These are phyloP conservation scores for Enteromius mattozi DNA, from an alignment of 2,797 vertebrate species.

Conservation along the genomic window DNA sequence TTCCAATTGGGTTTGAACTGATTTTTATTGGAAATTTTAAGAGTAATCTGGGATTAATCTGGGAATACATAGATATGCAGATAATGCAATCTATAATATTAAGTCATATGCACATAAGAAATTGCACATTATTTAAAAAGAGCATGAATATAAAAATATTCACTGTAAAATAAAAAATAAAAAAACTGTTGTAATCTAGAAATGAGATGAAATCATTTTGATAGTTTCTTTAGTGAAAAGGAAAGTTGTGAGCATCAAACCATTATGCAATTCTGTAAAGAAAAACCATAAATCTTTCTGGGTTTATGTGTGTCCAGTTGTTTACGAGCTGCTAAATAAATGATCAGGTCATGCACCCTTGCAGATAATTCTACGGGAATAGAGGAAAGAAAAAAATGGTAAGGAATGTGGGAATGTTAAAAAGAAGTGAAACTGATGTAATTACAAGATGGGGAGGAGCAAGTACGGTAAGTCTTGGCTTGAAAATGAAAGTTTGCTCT, in stretches of 20 bases:
- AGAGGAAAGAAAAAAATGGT: background rate
- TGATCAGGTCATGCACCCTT: background rate
- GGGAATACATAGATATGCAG: background rate
- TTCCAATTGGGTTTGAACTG: background rate
- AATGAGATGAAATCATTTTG: background rate
- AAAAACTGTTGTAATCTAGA: background rate
- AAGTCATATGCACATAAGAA: background rate
- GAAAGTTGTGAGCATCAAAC: background rate
- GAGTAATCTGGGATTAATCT: background rate
- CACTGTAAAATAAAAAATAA: background rate
- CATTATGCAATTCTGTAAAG: background rate
- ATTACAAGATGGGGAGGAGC: slow-evolving; percentile 32
- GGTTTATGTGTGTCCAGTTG: background rate
- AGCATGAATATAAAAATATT: background rate
- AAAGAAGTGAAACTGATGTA: background rate
- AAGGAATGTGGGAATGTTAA: slow-evolving; percentile 2
- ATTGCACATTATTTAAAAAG: background rate
- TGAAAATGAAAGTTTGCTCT: background rate
- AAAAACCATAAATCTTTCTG: background rate
- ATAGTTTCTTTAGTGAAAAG: background rate
- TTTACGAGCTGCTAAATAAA: background rate
- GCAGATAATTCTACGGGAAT: background rate
- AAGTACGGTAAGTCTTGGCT: background rate
- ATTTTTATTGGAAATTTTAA: background rate
- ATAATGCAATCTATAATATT: background rate